These are phyloP conservation scores for Trichoplusia ni DNA, from an alignment of 1,140 invertebrate genomes.

Conservation along the genomic window DNA sequence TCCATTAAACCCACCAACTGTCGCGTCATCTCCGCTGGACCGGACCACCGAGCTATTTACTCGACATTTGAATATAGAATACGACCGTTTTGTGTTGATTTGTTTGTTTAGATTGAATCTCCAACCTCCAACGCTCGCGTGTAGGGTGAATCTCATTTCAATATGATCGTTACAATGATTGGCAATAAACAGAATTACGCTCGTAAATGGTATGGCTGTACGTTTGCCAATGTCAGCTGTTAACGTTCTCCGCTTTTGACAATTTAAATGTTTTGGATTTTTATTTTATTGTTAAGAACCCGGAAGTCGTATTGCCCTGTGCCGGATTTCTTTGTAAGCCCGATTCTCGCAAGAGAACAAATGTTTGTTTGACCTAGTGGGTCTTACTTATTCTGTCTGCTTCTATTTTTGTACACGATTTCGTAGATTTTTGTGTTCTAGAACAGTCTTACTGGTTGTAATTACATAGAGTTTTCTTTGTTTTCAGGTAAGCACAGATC, in stretches of 20 bases:
- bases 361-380: not conserved
- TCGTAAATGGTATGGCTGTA: conserved; percentile 12
- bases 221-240: conserved; percentile 17
- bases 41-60: conserved; percentile 39
- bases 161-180: conserved; percentile 30
- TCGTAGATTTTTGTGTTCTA: not conserved
- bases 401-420: not conserved
- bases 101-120: conserved; percentile 50
- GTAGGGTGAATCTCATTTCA: conserved; percentile 32
- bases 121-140: conserved; percentile 24
- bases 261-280: not conserved
- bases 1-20: conserved; percentile 57
- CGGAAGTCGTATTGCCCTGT: not conserved
- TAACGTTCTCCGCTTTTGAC: not conserved
- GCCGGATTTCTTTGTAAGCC: not conserved
- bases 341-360: not conserved
- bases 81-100: conserved; percentile 40
- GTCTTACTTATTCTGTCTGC: not conserved
- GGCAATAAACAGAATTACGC: conserved; percentile 12
- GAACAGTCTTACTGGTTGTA: not conserved
- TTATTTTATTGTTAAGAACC: not conserved
- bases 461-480: not conserved
- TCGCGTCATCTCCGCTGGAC: conserved; percentile 19
- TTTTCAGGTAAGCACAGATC: conserved; percentile 51
- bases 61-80: conserved; percentile 38